Evolutionary conservation across 2,888 invertebrate species (phyloP).

Genomic region (Caenorhabditis drosophilae): DNA sequence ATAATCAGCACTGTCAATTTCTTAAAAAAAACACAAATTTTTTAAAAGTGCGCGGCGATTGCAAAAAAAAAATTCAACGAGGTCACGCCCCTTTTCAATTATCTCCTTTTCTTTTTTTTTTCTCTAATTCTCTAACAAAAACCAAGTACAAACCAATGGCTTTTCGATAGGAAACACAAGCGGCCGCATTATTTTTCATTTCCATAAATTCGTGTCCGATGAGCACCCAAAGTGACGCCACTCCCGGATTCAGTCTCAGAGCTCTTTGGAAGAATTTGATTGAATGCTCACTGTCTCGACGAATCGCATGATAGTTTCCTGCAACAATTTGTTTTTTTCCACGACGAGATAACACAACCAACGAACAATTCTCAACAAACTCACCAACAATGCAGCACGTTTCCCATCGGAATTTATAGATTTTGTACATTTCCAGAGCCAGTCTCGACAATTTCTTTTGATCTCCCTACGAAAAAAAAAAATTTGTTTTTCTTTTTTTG

Average conservation of each 20-base stretch:
- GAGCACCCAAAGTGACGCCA: constrained; percentile 80
- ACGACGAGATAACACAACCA: background rate
- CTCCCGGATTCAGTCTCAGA: constrained; percentile 56
- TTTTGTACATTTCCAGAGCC: constrained; percentile 88
- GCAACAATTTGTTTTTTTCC: constrained; percentile 11
- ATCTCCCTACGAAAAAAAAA: too few relatives aligned
- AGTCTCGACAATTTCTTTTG: constrained; percentile 85
- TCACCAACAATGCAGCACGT: constrained; percentile 94
- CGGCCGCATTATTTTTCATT: constrained; percentile 95
- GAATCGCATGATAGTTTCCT: constrained; percentile 91
- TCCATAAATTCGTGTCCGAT: constrained; percentile 99
- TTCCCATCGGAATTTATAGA: constrained; percentile 94
- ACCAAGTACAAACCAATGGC: constrained; percentile 79
- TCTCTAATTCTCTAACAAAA: too few relatives aligned
- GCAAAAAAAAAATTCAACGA: constrained; percentile 1
- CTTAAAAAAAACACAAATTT: too few relatives aligned
- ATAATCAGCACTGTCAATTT: constrained; percentile 90
- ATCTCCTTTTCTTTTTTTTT: too few relatives aligned
- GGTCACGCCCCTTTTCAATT: background rate
- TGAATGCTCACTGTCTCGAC: constrained; percentile 95
- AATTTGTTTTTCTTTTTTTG: too few relatives aligned
- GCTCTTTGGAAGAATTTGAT: constrained; percentile 94
- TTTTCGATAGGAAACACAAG: constrained; percentile 95
- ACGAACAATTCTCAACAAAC: background rate
- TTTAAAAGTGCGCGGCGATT: too few relatives aligned